A percentile compares a stretch with the other conserved stretches of the same genome.
These are phyloP conservation scores for Druon quercuslanigerum DNA, from an alignment of 1,140 invertebrate genomes.

Conservation along the genomic window DNA sequence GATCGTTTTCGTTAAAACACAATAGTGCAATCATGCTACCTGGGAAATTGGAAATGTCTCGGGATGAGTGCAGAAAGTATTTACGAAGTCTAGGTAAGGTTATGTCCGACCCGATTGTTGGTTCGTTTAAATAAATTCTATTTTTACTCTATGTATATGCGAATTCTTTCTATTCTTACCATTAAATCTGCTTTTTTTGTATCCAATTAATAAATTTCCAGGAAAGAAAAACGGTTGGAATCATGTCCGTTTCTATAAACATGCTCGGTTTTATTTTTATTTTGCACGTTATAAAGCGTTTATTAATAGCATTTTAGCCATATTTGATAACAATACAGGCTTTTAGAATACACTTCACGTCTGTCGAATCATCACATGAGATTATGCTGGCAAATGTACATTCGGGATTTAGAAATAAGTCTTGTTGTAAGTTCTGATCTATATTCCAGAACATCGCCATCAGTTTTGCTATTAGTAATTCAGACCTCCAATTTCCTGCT, in stretches of 20 bases:
- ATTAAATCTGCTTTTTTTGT: too few species aligned
- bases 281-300: constrained; percentile 2
- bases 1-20: constrained; percentile 31
- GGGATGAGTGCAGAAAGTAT: constrained; percentile 90
- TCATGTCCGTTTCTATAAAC: too few species aligned
- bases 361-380: neutral
- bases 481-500: too few species aligned
- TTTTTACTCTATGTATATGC: neutral
- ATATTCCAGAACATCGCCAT: too few species aligned
- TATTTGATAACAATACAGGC: neutral
- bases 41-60: constrained; percentile 82
- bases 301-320: constrained; percentile 8
- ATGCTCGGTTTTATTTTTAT: neutral
- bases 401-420: too few species aligned
- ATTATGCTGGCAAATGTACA: neutral
- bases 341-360: neutral
- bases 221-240: too few species aligned
- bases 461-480: too few species aligned
- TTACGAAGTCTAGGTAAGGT: constrained; percentile 88
- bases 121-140: constrained; percentile 37
- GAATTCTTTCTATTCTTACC: too few species aligned
- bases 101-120: constrained; percentile 56
- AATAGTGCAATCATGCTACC: constrained; percentile 80
- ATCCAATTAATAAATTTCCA: too few species aligned
- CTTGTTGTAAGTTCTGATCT: too few species aligned